A percentile compares a stretch with the other conserved stretches of the same genome.
These are phyloP conservation scores for human DNA, from an alignment of 2,113 vertebrate genomes.

Conservation along the genomic window GRCh38 chr1:45831001-45831500, in stretches of 20 bases:
- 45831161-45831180: not conserved
- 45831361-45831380: not conserved
- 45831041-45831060: not conserved
- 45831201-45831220: not conserved
- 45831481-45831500: not conserved
- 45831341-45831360: slow-evolving; percentile 39
- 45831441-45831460: not conserved
- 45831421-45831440: not conserved
- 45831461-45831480: not conserved
- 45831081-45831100: not conserved
- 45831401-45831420: not conserved
- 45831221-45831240: not conserved
- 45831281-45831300: not conserved
- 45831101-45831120: not conserved
- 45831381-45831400: not conserved
- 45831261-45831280: not conserved
- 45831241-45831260: not conserved
- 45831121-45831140: not conserved
- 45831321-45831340: not conserved
- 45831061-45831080: not conserved
- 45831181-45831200: not conserved
- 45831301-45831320: not conserved
- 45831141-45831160: not conserved
- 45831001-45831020: not conserved
- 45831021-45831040: not conserved